phyloP scores from a whole-genome alignment of 2,113 vertebrate genomes.

The Cyrtonyx montezumae region DNA sequence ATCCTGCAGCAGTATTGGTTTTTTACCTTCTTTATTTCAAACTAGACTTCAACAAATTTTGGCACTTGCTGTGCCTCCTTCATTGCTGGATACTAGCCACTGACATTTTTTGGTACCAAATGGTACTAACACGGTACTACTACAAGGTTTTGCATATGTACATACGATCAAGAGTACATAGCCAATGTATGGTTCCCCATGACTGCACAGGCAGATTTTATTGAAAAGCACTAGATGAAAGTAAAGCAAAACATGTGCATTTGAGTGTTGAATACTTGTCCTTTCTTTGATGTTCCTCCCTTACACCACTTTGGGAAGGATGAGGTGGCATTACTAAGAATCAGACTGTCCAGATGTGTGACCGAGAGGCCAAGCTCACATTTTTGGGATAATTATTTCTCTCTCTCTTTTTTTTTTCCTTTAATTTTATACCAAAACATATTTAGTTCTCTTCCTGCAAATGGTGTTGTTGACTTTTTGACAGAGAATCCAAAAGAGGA shows the following conservation, averaged over 20 bases:
- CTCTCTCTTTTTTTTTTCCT: not conserved
- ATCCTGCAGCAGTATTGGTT: not conserved
- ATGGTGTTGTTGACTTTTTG: not conserved
- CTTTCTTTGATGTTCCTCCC: not conserved
- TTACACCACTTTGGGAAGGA: not conserved
- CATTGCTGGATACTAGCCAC: not conserved
- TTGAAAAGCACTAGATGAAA: not conserved
- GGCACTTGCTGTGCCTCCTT: not conserved
- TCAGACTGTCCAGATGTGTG: not conserved
- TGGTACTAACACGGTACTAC: not conserved
- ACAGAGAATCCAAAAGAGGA: not conserved
- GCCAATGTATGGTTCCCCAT: not conserved
- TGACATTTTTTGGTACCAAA: not conserved
- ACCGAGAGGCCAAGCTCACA: not conserved
- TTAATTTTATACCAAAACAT: not conserved
- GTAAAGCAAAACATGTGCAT: not conserved
- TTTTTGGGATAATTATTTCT: not conserved
- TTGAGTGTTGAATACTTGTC: not conserved
- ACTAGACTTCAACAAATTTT: not conserved
- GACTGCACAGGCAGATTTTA: not conserved
- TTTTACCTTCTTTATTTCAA: slow-evolving; percentile 15
- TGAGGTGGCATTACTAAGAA: not conserved
- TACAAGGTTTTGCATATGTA: not conserved
- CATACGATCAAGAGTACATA: not conserved
- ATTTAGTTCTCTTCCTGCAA: not conserved